A percentile compares a stretch with the other conserved stretches of the same genome.
Conservation (phyloP, 1,140 invertebrate species). For the Linepithema humile region DNA sequence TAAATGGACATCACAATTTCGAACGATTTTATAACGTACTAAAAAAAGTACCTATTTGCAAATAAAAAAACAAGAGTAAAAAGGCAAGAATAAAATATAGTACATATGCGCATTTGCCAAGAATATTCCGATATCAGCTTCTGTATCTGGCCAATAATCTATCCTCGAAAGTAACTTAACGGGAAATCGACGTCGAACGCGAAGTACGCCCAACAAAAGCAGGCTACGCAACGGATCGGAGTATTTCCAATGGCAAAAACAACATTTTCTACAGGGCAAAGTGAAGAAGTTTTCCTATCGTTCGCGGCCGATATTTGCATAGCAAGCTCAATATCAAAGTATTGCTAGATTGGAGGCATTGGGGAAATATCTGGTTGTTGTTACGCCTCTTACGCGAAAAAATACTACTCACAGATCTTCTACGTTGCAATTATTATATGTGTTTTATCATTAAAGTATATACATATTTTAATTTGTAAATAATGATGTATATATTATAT, state of each 20-base stretch:
- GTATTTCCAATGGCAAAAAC: slow-evolving; percentile 42
- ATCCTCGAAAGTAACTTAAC: slow-evolving; percentile 55
- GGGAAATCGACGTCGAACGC: slow-evolving; percentile 49
- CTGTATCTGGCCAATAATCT: slow-evolving; percentile 48
- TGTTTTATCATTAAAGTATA: too few relatives aligned
- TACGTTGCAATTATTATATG: too few relatives aligned
- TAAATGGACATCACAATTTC: background rate
- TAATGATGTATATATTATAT: too few relatives aligned
- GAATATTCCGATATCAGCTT: slow-evolving; percentile 51
- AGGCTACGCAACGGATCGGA: slow-evolving; percentile 41
- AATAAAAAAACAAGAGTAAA: background rate
- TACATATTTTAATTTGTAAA: too few relatives aligned
- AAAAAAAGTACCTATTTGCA: slow-evolving; percentile 20
- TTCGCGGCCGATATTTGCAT: slow-evolving; percentile 52
- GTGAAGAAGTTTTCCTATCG: slow-evolving; percentile 55
- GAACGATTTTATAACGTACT: slow-evolving; percentile 7
- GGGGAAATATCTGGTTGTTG: slow-evolving; percentile 9
- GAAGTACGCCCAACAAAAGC: slow-evolving; percentile 29
- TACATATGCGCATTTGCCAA: slow-evolving; percentile 36
- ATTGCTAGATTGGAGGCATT: slow-evolving; percentile 15
- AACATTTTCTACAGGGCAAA: slow-evolving; percentile 42
- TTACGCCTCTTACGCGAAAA: background rate
- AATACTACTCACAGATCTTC: background rate
- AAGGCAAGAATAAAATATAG: background rate
- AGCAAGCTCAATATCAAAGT: slow-evolving; percentile 46